Base-by-base conservation (phyloP, 2,888 invertebrate genomes). In the Sisyra nigra region DNA sequence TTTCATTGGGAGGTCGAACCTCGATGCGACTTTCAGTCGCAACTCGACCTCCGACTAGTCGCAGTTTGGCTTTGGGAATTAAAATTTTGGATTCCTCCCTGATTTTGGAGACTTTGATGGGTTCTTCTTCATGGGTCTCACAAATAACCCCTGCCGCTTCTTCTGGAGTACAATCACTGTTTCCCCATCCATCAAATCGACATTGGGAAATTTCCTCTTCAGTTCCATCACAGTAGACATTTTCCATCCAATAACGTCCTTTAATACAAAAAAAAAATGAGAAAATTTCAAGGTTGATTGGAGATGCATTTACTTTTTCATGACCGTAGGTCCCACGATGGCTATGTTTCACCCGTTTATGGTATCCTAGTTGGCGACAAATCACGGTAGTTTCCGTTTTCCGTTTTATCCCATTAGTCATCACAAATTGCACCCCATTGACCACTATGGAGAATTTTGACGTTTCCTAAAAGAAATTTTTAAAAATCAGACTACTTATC, bases 401-500 rank as follows among this genome's bases (percentile, higher is more conserved):
- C n/a, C n/a, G 72, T 66, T 38, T 74, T 65, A 56, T 91, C 91
- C 91, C 92, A 96, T 54, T 89, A 89, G 59, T 93, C 92, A 57
- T 94, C 94, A 55, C 94, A 94, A 2, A 94, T 68, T 1, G 83
- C 79, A 5, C 93, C 93, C 93, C 93, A 94, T 46, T 80, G 76
- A 11, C 82, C 85, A 48, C 81, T 72, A 60, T 92, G 88, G 52
- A 80, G 76, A 45, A 93, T 77, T 60, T 93, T 86, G n/a, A 93
- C 83, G 58, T 92, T 91, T 33, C 93, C 93, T 84, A 52, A n/a
- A n/a, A n/a, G n/a, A n/a, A n/a, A n/a, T n/a, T n/a, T n/a, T n/a
- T n/a, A n/a, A n/a, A n/a, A n/a, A n/a, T n/a, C n/a, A n/a, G n/a
- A n/a, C n/a, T n/a, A n/a, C n/a, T n/a, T n/a, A n/a, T n/a, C n/a